Conservation (phyloP, 1,140 invertebrate species). For the Amyelois transitella region DNA sequence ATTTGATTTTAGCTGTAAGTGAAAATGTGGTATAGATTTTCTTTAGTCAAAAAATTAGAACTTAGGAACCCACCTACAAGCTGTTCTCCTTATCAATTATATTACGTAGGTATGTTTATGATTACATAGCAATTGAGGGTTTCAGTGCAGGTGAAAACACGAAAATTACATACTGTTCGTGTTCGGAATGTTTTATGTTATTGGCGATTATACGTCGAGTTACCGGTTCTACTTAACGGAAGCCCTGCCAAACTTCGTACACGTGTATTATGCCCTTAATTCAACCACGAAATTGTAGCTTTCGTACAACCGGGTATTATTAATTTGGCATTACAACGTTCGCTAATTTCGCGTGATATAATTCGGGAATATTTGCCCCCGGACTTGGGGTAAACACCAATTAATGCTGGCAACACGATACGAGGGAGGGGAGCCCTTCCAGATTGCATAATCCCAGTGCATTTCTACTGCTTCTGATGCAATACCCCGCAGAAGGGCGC, state of each 20-base stretch:
- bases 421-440: conserved; percentile 33
- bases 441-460: conserved; percentile 64
- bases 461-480: conserved; percentile 65
- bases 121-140: not conserved
- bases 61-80: not conserved
- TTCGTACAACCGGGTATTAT: conserved; percentile 36
- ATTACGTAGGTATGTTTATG: not conserved
- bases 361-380: conserved; percentile 49
- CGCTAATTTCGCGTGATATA: conserved; percentile 61
- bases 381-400: conserved; percentile 44
- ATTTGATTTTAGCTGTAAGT: no score
- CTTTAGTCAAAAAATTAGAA: no score
- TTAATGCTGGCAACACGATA: conserved; percentile 56
- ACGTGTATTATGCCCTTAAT: conserved; percentile 7
- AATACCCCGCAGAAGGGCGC: conserved; percentile 39
- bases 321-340: conserved; percentile 62
- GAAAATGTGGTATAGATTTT: no score
- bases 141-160: not conserved
- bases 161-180: not conserved
- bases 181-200: not conserved
- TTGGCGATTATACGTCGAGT: not conserved
- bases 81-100: conserved; percentile 15
- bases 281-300: conserved; percentile 33
- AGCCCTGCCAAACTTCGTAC: conserved; percentile 7
- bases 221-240: conserved; percentile 1